phyloP scores from a whole-genome alignment of 2,113 vertebrate genomes.

The Addax nasomaculatus region DNA sequence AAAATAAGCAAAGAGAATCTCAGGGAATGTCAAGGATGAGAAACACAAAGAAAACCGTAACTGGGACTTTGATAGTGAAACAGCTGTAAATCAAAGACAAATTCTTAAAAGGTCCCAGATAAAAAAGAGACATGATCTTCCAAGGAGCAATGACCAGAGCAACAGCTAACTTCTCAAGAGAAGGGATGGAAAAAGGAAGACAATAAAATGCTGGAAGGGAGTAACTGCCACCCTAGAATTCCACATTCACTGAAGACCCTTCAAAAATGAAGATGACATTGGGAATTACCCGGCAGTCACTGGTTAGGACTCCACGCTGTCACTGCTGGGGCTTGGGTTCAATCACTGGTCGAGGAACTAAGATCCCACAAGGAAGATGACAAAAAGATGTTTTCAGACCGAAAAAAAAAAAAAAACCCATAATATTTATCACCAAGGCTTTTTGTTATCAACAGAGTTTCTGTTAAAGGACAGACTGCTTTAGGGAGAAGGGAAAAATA shows the following conservation, averaged over 20 bases:
- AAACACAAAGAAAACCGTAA: background rate
- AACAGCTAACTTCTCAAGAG: background rate
- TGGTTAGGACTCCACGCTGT: background rate
- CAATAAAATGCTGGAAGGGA: background rate
- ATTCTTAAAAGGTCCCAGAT: background rate
- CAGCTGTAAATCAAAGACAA: background rate
- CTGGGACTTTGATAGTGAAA: background rate
- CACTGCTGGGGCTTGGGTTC: background rate
- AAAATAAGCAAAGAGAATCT: background rate
- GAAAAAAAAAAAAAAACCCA: background rate
- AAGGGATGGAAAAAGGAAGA: background rate
- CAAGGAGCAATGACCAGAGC: background rate
- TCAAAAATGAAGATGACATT: background rate
- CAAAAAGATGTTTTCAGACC: background rate
- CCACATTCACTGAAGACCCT: background rate
- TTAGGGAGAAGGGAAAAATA: background rate
- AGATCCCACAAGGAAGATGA: background rate
- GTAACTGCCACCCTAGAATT: background rate
- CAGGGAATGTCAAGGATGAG: background rate
- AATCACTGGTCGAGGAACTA: background rate
- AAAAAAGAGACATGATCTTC: background rate
- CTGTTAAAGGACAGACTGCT: background rate
- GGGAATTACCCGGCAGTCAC: background rate
- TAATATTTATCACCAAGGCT: background rate
- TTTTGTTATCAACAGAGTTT: background rate